A percentile compares a stretch with the other conserved stretches of the same genome.
phyloP scores from a whole-genome alignment of 1,140 invertebrate species.

The Drosophila arawakana region DNA sequence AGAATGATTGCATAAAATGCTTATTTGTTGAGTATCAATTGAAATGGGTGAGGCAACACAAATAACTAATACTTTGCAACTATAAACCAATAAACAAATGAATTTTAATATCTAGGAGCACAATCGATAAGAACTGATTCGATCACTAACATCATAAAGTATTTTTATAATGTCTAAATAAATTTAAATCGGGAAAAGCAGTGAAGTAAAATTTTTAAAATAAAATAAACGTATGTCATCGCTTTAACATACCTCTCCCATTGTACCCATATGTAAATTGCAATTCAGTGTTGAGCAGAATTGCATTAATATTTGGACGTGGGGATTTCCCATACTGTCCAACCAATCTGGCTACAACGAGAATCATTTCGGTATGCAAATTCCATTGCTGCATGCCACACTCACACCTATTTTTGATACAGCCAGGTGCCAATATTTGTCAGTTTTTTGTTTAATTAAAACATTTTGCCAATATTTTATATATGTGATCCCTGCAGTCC shows the following conservation, averaged over 20 bases:
- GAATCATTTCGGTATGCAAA: constrained; percentile 75
- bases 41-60: constrained; percentile 7
- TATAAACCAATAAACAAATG: constrained; percentile 17
- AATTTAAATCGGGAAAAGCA: too few species aligned
- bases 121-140: constrained; percentile 29
- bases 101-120: constrained; percentile 16
- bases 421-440: constrained; percentile 72
- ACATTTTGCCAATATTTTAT: constrained; percentile 75
- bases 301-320: constrained; percentile 71
- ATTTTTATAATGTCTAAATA: not conserved
- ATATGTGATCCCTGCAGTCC: constrained; percentile 5
- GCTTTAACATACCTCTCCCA: constrained; percentile 5
- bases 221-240: not conserved
- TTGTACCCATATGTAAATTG: constrained; percentile 69
- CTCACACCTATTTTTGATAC: constrained; percentile 14
- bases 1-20: constrained; percentile 39
- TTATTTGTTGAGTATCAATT: constrained; percentile 60
- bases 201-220: not conserved
- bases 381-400: constrained; percentile 34
- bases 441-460: constrained; percentile 75
- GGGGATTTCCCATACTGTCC: constrained; percentile 16
- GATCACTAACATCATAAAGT: constrained; percentile 3
- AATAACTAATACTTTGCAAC: constrained; percentile 18
- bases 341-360: constrained; percentile 21
- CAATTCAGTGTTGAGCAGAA: constrained; percentile 55